These are phyloP conservation scores for Panthera tigris DNA, from an alignment of 2,113 vertebrate genomes.

Conservation along the genomic window DNA sequence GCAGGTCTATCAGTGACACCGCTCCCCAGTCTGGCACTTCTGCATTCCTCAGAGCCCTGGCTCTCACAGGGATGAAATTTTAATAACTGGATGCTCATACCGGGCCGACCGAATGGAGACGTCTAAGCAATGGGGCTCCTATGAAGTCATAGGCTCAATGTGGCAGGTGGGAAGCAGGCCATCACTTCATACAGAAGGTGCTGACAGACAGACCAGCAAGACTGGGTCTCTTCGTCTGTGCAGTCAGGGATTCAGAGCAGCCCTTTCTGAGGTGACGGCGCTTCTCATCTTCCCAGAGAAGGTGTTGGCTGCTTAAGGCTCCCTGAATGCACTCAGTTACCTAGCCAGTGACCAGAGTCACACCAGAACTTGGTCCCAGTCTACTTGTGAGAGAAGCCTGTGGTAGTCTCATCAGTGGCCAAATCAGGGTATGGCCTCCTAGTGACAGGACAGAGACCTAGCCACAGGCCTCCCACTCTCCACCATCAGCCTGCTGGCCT, in stretches of 20 bases:
- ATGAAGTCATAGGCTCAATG: too few species aligned
- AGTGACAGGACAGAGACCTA: background rate
- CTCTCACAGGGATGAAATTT: background rate
- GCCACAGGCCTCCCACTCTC: background rate
- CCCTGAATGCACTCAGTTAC: background rate
- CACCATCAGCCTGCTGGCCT: background rate
- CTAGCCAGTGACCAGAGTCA: background rate
- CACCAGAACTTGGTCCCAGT: background rate
- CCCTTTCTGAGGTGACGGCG: background rate
- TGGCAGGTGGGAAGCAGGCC: background rate
- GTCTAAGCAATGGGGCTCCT: accelerated
- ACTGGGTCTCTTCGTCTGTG: background rate
- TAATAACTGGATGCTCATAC: background rate
- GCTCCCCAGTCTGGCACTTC: background rate
- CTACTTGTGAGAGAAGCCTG: background rate
- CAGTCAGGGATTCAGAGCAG: background rate
- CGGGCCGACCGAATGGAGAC: background rate
- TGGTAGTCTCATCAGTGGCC: background rate
- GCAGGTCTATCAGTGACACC: too few species aligned
- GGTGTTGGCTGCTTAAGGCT: background rate
- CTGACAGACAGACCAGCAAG: too few species aligned
- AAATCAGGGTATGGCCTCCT: background rate
- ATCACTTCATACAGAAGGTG: background rate
- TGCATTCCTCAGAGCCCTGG: background rate
- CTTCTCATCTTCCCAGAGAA: background rate